These are phyloP conservation scores for Pollimyrus isidori DNA, from an alignment of 2,113 vertebrate species.

Conservation along the genomic window DNA sequence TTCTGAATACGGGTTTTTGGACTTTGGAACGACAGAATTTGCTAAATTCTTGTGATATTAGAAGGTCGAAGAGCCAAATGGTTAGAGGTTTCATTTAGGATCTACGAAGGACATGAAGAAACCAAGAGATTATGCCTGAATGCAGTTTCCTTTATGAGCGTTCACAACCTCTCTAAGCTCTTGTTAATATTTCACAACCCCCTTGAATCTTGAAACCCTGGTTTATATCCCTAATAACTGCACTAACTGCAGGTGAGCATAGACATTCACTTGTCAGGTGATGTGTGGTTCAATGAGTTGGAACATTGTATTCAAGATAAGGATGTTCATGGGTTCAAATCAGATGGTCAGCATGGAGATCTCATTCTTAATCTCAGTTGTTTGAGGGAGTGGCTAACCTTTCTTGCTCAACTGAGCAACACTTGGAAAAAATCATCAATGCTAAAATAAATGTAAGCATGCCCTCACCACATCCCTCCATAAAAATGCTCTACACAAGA, in stretches of 20 bases:
- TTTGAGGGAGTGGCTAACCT: neutral
- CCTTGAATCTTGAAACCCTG: neutral
- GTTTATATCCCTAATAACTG: neutral
- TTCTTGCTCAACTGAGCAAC: neutral
- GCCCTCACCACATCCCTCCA: neutral
- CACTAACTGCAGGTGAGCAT: neutral
- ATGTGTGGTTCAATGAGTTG: neutral
- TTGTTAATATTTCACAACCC: neutral
- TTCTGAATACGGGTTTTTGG: neutral
- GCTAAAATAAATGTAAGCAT: neutral
- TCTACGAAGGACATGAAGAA: neutral
- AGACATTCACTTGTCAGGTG: neutral
- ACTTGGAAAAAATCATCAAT: neutral
- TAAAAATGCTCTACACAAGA: neutral
- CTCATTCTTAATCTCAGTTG: neutral
- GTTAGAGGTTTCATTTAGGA: neutral
- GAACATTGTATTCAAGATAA: neutral
- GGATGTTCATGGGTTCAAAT: neutral
- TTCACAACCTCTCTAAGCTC: neutral
- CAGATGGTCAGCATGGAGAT: neutral
- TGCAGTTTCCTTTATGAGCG: neutral
- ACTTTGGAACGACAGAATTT: neutral
- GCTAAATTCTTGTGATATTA: neutral
- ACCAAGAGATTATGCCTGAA: neutral
- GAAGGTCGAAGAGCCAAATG: neutral